Conservation (phyloP, 2,888 invertebrate species). For the Nemotelus nigrinus region DNA sequence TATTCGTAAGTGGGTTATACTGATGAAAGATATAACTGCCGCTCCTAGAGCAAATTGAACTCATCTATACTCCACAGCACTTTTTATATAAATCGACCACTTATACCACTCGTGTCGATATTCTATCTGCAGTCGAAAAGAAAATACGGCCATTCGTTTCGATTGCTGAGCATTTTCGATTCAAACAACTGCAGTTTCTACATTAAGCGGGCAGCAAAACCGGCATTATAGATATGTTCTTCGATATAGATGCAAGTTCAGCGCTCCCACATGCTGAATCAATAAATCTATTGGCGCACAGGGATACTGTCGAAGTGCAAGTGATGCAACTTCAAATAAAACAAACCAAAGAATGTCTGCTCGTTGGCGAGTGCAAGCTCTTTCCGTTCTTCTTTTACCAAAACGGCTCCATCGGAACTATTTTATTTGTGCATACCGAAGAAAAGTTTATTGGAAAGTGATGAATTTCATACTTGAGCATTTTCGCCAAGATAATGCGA, state of each 20-base stretch:
- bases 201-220: background rate
- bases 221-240: background rate
- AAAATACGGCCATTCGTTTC: constrained; percentile 32
- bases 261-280: constrained; percentile 18
- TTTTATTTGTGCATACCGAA: background rate
- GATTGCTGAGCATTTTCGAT: background rate
- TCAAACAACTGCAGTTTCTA: background rate
- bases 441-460: constrained; percentile 38
- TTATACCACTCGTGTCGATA: constrained; percentile 21
- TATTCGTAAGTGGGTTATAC: too few relatives aligned
- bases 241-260: background rate
- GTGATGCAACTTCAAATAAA: constrained; percentile 21
- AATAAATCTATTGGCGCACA: constrained; percentile 32
- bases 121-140: constrained; percentile 18
- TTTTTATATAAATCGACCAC: constrained; percentile 26
- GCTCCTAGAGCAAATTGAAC: background rate
- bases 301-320: constrained; percentile 14
- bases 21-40: too few relatives aligned
- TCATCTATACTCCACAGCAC: background rate
- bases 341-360: constrained; percentile 26
- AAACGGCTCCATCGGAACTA: background rate
- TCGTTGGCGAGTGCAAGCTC: background rate
- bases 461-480: constrained; percentile 43
- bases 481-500: constrained; percentile 29
- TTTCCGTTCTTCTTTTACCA: constrained; percentile 6